Evolutionary conservation across 2,113 vertebrate species (phyloP), one percentile per base, ranked within the genome.

Genomic region (Labeo catla): DNA sequence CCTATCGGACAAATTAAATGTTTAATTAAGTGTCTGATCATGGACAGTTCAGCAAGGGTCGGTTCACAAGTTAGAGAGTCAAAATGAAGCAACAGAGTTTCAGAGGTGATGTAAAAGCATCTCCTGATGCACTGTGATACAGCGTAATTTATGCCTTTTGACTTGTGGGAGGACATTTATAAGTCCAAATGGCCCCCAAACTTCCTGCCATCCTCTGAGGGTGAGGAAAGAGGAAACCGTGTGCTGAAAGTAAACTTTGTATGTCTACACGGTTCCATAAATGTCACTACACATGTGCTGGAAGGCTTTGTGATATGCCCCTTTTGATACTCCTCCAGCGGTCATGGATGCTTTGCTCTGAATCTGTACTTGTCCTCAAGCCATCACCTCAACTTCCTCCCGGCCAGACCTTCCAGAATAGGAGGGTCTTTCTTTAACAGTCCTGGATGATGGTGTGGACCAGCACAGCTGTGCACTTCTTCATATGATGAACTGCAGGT

Each of bases 401-500:
- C 52, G 19, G 12, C 13, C 28, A 59, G 36, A 15, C 45, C 68
- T 34, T 57, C 34, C 54, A 21, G 21, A 77, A 39, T 83, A 34
- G 72, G 82, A 84, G 66, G 39, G 54, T 23, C 63, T 43, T 45
- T 28, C 15, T 87, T 86, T 86, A 88, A 84, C 87, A 36, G 81
- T 82, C 52, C 83, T 59, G 66, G 83, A 76, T 85, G 79, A 86
- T 86, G 86, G 87, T 52, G 47, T 52, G 45, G 84, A 80, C 11
- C 76, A 72, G 81, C 78, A 84, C 89, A 89, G 86, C 87, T 88
- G 84, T 81, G 76, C 86, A 85, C 1, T 54, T 65, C 79, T 85
- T 49, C 72, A 85, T 87, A 74, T 81, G 86, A 88, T 82, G 72
- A 87, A 72, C 83, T 86, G 72, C 89, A 90, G 89, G 89, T 90